These are phyloP conservation scores for Megaleporinus macrocephalus DNA, from an alignment of 2,113 vertebrate species.

Conservation along the genomic window DNA sequence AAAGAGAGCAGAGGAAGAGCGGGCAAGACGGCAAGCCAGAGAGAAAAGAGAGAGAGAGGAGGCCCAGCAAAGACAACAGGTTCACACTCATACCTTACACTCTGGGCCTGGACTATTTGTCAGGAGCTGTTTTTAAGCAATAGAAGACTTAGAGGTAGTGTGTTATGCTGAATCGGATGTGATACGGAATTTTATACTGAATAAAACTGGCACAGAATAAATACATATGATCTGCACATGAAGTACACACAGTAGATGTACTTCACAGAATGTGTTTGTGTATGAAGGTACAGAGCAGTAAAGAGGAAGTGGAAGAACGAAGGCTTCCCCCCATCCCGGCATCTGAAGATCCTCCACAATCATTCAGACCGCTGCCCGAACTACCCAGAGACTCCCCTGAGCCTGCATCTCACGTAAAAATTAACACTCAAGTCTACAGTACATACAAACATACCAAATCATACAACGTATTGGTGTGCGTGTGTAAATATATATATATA, in stretches of 20 bases:
- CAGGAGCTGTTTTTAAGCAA: neutral
- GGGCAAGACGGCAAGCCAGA: slow-evolving; percentile 71
- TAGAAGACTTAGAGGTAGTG: neutral
- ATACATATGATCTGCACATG: too few relatives aligned
- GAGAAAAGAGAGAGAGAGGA: slow-evolving; percentile 77
- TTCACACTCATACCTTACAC: slow-evolving; percentile 28
- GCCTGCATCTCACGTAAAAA: slow-evolving; percentile 35
- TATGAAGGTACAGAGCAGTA: slow-evolving; percentile 52
- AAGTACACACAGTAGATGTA: too few relatives aligned
- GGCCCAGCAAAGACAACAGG: slow-evolving; percentile 64
- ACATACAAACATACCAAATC: too few relatives aligned
- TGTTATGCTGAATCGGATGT: neutral
- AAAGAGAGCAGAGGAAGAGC: slow-evolving; percentile 80
- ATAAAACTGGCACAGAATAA: too few relatives aligned
- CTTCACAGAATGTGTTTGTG: neutral
- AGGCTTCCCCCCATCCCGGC: slow-evolving; percentile 68
- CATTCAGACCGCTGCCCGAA: slow-evolving; percentile 51
- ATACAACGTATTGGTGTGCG: too few relatives aligned
- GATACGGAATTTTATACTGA: too few relatives aligned
- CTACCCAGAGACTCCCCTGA: slow-evolving; percentile 44
- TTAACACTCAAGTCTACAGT: too few relatives aligned
- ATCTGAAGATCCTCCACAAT: slow-evolving; percentile 54
- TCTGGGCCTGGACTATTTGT: neutral
- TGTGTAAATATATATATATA: too few relatives aligned
- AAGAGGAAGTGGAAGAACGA: slow-evolving; percentile 57